Evolutionary conservation across 2,797 vertebrate genomes (phyloP).

Genomic region (Streptopelia turtur): DNA sequence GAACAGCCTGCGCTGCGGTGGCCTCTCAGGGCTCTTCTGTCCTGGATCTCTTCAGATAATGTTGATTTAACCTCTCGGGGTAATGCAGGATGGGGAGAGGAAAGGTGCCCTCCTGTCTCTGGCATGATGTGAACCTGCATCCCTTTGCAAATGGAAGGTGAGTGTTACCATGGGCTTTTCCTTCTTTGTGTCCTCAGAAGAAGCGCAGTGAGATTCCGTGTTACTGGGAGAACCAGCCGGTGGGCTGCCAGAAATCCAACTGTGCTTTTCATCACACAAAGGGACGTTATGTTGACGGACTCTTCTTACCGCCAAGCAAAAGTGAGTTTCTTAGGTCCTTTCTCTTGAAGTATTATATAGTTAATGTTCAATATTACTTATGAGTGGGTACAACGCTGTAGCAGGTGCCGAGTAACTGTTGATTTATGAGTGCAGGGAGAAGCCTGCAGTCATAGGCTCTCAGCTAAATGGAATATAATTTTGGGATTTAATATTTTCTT

Average conservation of each 20-base stretch:
- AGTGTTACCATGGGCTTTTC: background rate
- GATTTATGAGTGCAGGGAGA: background rate
- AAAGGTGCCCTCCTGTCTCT: background rate
- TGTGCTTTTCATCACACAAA: conserved; percentile 93
- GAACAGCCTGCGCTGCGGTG: background rate
- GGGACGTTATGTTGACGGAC: conserved; percentile 87
- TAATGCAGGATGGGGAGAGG: background rate
- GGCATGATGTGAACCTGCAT: rapidly evolving
- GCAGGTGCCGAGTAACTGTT: background rate
- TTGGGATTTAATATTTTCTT: background rate
- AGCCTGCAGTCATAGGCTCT: background rate
- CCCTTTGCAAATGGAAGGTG: background rate
- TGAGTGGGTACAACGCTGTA: rapidly evolving
- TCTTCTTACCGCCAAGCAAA: conserved; percentile 87
- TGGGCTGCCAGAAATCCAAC: conserved; percentile 93
- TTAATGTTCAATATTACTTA: too few relatives aligned
- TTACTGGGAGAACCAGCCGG: conserved; percentile 94
- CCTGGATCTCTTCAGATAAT: background rate
- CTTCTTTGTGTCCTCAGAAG: conserved; percentile 80
- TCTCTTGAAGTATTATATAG: background rate
- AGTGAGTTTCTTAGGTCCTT: conserved; percentile 70
- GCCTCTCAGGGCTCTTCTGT: background rate
- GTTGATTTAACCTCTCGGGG: background rate
- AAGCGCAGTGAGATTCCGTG: conserved; percentile 93
- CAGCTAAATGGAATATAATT: background rate